Evolutionary conservation across 1,140 invertebrate genomes (phyloP), one percentile per base, ranked within the genome.

Genomic region (Theocolax elegans): DNA sequence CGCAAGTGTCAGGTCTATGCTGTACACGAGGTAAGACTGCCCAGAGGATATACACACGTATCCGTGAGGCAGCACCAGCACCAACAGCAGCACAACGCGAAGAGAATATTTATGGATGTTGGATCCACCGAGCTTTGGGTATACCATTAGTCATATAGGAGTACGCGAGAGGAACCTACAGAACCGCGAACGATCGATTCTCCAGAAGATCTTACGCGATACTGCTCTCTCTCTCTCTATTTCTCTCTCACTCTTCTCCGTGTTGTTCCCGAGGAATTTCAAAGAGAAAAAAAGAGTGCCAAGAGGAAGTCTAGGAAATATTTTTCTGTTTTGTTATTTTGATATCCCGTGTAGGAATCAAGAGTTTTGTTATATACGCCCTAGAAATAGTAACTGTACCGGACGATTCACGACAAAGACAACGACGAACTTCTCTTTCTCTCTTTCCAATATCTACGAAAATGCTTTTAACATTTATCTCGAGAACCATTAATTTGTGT

Each of bases 391-490:
- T n/a, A 35, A 49, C n/a, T 51, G 10, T 35, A 35, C 4, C 4
- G 31, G 31, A 35, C 10, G 4, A 10, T 10, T 35, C 23, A 6
- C n/a, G n/a, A n/a, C n/a, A n/a, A n/a, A n/a, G n/a, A n/a, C n/a
- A n/a, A n/a, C n/a, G n/a, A n/a, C n/a, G n/a, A n/a, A n/a, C n/a
- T n/a, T n/a, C n/a, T 54, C 60, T 51, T 54, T 46, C 35, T 68
- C 72, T 72, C 67, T 76, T 75, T 72, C 77, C 75, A 78, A 78
- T 78, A 75, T 76, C 74, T 64, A 70, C 72, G 72, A 78, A 78
- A 78, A 74, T 77, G 77, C 77, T 78, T 78, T 78, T 77, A 78
- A 75, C 75, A 75, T 78, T 78, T 78, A 77, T 78, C 77, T 78
- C 69, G 72, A 46, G 70, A 66, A 67, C 72, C 77, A 78, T 78